Base-by-base conservation (phyloP, 2,888 invertebrate species). In the Acanthacorydalis orientalis region DNA sequence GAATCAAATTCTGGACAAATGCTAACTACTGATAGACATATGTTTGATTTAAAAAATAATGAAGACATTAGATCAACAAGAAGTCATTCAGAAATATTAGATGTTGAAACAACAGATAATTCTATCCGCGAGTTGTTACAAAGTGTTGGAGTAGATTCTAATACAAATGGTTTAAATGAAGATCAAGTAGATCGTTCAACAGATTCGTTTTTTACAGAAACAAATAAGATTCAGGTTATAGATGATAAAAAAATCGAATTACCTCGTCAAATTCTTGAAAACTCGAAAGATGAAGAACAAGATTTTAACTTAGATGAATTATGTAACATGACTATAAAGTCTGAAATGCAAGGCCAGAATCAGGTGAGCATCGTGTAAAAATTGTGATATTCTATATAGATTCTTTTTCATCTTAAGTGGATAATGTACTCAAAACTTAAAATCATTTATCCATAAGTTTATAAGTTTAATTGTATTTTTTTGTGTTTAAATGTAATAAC, bases 211-310 rank as follows among this genome's bases (percentile, higher is more conserved):
- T 37, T n/a, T 7, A 31, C 12, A 10, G 46, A 46, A 12, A 33
- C 35, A 42, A 40, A 15, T 32, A 42, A 47, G 23, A 12, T 43
- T 12, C 33, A 47, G 33, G 34, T 47, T 10, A 47, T 43, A 6
- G 47, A 47, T 37, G 35, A 47, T 11, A 47, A 35, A 31, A 47
- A 40, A 34, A 47, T 43, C 12, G 47, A 42, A 32, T 31, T 43
- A 34, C 34, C 42, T 12, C 41, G 42, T 34, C 31, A 14, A 12
- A 42, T 42, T 42, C 12, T 34, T 31, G 31, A 31, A 8, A 31
- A 38, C 32, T 34, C 33, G 31, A 40, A 42, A 12, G 23, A 43
- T 14, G 23, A 33, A 10, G 14, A 46, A 7, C 31, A 12, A 4
- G 38, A 46, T 23, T 39, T 37, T 15, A 33, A 46, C 11, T 46